Evolutionary conservation across 1,140 invertebrate species (phyloP).

Genomic region (Caerostris darwini): DNA sequence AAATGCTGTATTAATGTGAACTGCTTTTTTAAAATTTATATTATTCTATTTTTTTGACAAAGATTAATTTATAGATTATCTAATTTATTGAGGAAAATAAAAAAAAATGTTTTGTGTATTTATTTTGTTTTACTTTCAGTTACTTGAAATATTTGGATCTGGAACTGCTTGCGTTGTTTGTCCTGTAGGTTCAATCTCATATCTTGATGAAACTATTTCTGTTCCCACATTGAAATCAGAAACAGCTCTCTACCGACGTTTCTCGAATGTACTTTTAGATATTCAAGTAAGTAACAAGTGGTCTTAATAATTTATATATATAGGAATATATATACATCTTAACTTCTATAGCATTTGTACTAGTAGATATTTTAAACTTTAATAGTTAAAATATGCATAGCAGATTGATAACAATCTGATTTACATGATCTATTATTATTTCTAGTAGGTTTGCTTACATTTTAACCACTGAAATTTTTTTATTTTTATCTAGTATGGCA

Average conservation of each 20-base stretch:
- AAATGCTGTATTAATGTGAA: too few relatives aligned
- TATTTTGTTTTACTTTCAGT: not conserved
- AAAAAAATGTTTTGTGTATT: not conserved
- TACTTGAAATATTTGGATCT: conserved; percentile 94
- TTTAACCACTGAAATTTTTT: not conserved
- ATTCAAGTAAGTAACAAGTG: conserved; percentile 75
- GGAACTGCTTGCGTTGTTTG: conserved; percentile 97
- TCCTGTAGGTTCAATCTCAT: conserved; percentile 92
- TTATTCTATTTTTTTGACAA: not conserved
- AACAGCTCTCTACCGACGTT: conserved; percentile 42
- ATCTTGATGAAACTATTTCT: conserved; percentile 84
- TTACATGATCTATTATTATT: not conserved
- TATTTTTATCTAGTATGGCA: conserved; percentile 39
- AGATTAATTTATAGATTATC: not conserved
- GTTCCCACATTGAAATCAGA: conserved; percentile 76
- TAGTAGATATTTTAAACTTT: not conserved
- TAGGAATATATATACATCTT: not conserved
- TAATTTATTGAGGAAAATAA: not conserved
- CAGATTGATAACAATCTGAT: not conserved
- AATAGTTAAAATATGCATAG: not conserved
- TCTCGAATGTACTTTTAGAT: conserved; percentile 74
- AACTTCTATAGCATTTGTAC: not conserved
- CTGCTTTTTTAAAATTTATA: too few relatives aligned
- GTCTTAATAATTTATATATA: not conserved
- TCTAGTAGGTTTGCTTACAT: not conserved